Evolutionary conservation across 1,140 invertebrate species (phyloP).

Genomic region (Diploscapter pachys): DNA sequence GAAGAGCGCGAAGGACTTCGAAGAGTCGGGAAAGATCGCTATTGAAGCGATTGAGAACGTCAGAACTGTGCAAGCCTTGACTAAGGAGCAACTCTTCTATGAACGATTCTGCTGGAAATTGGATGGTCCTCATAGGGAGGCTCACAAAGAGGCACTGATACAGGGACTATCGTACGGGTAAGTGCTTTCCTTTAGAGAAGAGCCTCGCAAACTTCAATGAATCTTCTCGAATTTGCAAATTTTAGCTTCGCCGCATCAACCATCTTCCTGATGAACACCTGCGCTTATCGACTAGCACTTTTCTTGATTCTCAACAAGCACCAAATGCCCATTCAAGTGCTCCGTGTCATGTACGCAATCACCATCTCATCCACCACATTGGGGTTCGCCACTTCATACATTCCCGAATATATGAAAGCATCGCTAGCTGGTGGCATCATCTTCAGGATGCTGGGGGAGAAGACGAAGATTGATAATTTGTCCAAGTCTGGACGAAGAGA

Average conservation of each 20-base stretch:
- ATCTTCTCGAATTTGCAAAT: slow-evolving; percentile 19
- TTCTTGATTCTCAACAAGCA: slow-evolving; percentile 55
- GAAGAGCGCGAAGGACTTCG: slow-evolving; percentile 60
- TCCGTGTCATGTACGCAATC: slow-evolving; percentile 52
- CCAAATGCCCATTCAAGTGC: slow-evolving; percentile 37
- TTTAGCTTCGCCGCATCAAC: slow-evolving; percentile 56
- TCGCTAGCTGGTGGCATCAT: slow-evolving; percentile 59
- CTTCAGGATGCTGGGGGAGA: slow-evolving; percentile 58
- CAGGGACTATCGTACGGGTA: slow-evolving; percentile 30
- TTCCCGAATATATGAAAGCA: slow-evolving; percentile 61
- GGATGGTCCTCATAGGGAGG: slow-evolving; percentile 28
- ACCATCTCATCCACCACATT: slow-evolving; percentile 37
- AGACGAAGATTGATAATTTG: slow-evolving; percentile 59
- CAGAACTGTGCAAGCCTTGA: slow-evolving; percentile 49
- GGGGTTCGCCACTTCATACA: slow-evolving; percentile 59
- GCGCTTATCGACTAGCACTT: slow-evolving; percentile 61
- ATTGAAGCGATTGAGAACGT: slow-evolving; percentile 53
- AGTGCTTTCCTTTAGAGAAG: neutral
- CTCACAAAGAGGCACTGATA: slow-evolving; percentile 31
- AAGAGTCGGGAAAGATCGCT: slow-evolving; percentile 61
- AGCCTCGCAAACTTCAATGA: slow-evolving; percentile 5
- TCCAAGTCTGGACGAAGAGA: slow-evolving; percentile 39
- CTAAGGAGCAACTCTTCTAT: slow-evolving; percentile 43
- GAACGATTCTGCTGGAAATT: slow-evolving; percentile 38
- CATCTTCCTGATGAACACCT: slow-evolving; percentile 61